Evolutionary conservation across 1,140 invertebrate species (phyloP).

Genomic region (Mesaphorura yosii): DNA sequence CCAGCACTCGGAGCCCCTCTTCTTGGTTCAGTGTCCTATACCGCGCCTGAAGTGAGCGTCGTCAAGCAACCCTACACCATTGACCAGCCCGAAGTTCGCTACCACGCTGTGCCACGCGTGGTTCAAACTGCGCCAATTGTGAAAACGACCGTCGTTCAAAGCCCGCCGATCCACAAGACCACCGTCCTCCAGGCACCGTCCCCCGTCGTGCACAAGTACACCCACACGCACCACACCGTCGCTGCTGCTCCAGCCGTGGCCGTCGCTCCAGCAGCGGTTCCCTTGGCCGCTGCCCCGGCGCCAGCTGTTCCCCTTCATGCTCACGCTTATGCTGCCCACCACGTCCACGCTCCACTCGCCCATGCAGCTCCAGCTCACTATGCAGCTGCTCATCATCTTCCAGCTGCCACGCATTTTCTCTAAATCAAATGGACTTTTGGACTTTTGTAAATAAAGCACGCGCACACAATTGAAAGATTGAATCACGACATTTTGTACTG

Average conservation of each 20-base stretch:
- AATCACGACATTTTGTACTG: neutral
- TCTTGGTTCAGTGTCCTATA: conserved; percentile 17
- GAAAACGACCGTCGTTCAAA: conserved; percentile 6
- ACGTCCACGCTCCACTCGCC: neutral
- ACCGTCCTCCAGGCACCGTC: neutral
- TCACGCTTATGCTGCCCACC: conserved; percentile 2
- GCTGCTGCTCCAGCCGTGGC: neutral
- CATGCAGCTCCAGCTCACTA: neutral
- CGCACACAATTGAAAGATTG: neutral
- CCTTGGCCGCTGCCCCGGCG: neutral
- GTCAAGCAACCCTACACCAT: conserved; percentile 26
- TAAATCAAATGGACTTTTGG: neutral
- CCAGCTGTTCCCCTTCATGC: neutral
- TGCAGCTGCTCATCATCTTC: conserved; percentile 5
- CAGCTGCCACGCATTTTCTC: neutral
- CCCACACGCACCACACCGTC: conserved; percentile 9
- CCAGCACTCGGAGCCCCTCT: conserved; percentile 25
- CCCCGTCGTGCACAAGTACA: too few relatives aligned
- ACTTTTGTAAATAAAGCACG: neutral
- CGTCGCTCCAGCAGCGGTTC: neutral
- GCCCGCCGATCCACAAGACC: too few relatives aligned
- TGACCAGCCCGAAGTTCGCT: conserved; percentile 23
- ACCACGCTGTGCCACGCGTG: conserved; percentile 16
- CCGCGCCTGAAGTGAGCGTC: conserved; percentile 19
- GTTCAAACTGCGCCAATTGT: conserved; percentile 25